A percentile compares a stretch with the other conserved stretches of the same genome.
These are phyloP conservation scores for Agrochola lota DNA, from an alignment of 2,888 invertebrate species.

Conservation along the genomic window DNA sequence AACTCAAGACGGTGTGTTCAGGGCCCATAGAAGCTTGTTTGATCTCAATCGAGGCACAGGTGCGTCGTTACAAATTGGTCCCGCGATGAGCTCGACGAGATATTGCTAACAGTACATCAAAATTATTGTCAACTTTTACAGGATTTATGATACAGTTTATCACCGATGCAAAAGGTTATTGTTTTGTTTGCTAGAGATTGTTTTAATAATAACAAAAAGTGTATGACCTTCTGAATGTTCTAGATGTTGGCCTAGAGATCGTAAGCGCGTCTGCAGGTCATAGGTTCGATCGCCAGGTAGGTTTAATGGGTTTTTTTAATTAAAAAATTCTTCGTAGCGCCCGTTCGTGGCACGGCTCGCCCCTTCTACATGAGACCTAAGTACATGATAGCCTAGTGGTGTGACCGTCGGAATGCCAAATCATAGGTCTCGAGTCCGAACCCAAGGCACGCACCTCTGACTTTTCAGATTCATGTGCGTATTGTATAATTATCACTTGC, in stretches of 20 bases:
- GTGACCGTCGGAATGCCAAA: no score
- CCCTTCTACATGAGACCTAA: background rate
- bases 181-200: conserved; percentile 25
- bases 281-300: background rate
- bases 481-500: no score
- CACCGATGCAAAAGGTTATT: conserved; percentile 45
- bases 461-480: no score
- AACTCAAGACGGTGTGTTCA: conserved; percentile 37
- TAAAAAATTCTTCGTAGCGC: no score
- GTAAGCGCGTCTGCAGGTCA: background rate
- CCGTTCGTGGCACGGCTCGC: background rate
- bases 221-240: no score
- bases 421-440: no score
- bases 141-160: conserved; percentile 75
- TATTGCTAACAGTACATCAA: conserved; percentile 77
- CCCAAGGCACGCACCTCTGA: no score
- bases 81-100: conserved; percentile 70
- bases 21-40: conserved; percentile 37
- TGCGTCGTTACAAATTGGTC: conserved; percentile 77
- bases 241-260: background rate
- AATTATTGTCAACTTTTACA: conserved; percentile 76
- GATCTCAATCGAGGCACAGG: conserved; percentile 74
- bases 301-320: no score
- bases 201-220: background rate
- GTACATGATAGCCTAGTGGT: no score